Conservation (phyloP, 2,113 vertebrate genomes). For the Phasianus colchicus region DNA sequence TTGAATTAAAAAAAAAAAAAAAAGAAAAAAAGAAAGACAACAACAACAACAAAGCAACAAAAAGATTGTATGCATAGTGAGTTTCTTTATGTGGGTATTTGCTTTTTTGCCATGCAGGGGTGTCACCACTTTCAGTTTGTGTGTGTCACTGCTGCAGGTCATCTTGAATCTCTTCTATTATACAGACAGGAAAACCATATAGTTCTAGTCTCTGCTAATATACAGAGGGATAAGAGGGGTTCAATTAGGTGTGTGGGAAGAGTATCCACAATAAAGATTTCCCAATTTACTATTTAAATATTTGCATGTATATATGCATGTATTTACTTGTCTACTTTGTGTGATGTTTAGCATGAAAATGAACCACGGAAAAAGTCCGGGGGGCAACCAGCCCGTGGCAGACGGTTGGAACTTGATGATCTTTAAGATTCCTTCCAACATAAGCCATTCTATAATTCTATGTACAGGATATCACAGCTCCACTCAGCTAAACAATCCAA, state of each 20-base stretch:
- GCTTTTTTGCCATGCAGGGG: not conserved
- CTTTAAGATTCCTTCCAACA: no score
- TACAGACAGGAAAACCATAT: not conserved
- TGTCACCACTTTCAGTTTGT: not conserved
- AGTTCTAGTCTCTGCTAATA: not conserved
- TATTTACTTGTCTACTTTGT: not conserved
- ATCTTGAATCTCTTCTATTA: not conserved
- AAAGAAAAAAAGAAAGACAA: no score
- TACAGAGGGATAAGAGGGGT: not conserved
- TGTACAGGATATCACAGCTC: not conserved
- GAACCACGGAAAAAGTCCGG: not conserved
- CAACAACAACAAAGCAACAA: not conserved
- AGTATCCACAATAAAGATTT: not conserved
- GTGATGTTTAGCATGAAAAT: not conserved
- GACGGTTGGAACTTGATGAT: no score
- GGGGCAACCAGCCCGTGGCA: no score
- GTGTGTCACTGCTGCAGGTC: not conserved
- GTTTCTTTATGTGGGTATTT: not conserved
- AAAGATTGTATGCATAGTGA: not conserved
- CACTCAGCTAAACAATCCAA: not conserved
- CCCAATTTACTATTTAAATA: accelerated
- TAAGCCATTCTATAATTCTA: no score
- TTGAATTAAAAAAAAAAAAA: not conserved
- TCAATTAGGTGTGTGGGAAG: not conserved
- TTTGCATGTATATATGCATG: not conserved